phyloP scores from a whole-genome alignment of 2,113 vertebrate species.

The Pterocles gutturalis region DNA sequence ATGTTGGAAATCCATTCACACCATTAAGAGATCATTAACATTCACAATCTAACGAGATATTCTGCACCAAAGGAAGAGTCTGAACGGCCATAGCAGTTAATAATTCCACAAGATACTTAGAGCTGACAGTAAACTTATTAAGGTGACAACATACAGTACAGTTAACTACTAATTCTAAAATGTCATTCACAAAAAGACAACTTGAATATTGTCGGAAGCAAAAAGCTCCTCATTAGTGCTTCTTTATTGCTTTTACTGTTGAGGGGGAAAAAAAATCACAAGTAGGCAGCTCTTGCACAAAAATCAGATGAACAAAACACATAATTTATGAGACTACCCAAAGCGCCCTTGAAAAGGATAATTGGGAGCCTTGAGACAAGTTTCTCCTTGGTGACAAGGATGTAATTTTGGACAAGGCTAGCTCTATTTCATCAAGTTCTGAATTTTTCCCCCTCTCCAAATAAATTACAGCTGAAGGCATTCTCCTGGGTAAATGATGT shows the following conservation, averaged over 20 bases:
- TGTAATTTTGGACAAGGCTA: neutral
- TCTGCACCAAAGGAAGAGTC: neutral
- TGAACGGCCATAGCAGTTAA: conserved; percentile 20
- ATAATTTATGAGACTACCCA: neutral
- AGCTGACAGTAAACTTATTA: conserved; percentile 71
- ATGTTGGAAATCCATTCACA: neutral
- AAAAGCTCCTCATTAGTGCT: conserved; percentile 33
- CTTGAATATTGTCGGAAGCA: neutral
- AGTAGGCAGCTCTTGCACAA: neutral
- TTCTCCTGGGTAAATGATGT: neutral
- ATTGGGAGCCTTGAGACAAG: conserved; percentile 17
- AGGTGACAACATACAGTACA: conserved; percentile 51
- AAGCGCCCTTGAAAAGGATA: neutral
- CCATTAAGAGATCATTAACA: conserved; percentile 43
- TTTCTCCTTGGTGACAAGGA: neutral
- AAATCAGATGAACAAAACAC: conserved; percentile 1
- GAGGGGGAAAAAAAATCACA: neutral
- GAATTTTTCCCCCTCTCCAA: neutral
- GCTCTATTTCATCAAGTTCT: neutral
- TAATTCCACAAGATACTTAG: conserved; percentile 43
- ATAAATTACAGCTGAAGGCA: neutral
- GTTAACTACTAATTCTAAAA: conserved; percentile 60
- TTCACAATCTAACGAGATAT: conserved; percentile 24
- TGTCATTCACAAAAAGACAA: conserved; percentile 52
- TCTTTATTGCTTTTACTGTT: conserved; percentile 39